These are phyloP conservation scores for Megalurothrips usitatus DNA, from an alignment of 2,888 invertebrate genomes.

Conservation along the genomic window DNA sequence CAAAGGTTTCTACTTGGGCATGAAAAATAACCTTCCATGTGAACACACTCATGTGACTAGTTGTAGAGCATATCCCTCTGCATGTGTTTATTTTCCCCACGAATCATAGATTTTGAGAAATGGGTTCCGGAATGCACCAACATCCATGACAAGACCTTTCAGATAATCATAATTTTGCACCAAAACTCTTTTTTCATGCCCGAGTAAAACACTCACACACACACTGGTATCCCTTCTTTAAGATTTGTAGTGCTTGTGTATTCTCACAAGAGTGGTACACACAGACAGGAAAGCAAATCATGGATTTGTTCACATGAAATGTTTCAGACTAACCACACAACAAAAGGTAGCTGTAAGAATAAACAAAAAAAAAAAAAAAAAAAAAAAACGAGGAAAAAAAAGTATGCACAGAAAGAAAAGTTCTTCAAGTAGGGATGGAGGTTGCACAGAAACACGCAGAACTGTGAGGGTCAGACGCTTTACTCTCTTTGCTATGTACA, in stretches of 20 bases:
- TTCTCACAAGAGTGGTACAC: slow-evolving; percentile 1
- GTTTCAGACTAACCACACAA: slow-evolving; percentile 23
- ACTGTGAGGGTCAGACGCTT: slow-evolving; percentile 22
- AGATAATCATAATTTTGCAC: no score
- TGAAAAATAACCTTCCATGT: background rate
- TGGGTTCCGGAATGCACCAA: no score
- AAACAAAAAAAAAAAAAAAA: background rate
- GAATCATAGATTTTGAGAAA: no score
- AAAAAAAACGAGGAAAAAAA: background rate
- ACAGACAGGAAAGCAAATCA: slow-evolving; percentile 6
- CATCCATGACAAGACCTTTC: no score
- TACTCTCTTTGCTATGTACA: slow-evolving; percentile 26
- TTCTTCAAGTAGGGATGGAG: background rate
- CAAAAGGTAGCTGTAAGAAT: background rate
- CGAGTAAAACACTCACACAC: background rate
- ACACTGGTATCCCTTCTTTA: slow-evolving; percentile 7
- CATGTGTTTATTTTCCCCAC: no score
- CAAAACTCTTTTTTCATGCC: background rate
- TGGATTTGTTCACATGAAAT: background rate
- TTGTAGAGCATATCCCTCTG: no score
- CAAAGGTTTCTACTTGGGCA: background rate
- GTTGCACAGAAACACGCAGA: slow-evolving; percentile 19
- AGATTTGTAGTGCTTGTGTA: background rate
- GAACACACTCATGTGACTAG: no score
- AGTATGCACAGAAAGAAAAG: background rate